A percentile compares a stretch with the other conserved stretches of the same genome.
These are phyloP conservation scores for Myotis davidii DNA, from an alignment of 2,113 vertebrate genomes.

Conservation along the genomic window DNA sequence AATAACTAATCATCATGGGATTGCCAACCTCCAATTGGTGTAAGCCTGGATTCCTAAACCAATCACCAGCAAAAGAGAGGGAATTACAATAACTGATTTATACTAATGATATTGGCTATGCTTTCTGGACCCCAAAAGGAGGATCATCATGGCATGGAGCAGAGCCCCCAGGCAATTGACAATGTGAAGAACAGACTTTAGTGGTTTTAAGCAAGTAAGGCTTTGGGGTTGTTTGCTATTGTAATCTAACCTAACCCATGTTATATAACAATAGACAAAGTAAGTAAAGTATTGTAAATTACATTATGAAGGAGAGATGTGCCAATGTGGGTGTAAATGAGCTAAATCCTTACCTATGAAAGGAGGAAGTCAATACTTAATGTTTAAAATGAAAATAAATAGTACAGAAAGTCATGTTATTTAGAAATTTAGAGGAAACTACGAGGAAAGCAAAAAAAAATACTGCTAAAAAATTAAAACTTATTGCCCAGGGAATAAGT, in stretches of 20 bases:
- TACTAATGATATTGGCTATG: background rate
- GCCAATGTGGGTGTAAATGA: background rate
- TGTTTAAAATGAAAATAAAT: conserved; percentile 49
- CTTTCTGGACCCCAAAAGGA: background rate
- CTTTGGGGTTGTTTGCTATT: background rate
- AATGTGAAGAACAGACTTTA: background rate
- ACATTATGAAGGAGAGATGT: background rate
- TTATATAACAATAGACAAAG: conserved; percentile 9
- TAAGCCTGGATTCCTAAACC: background rate
- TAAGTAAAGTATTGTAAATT: background rate
- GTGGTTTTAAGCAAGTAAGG: background rate
- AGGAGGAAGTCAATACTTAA: background rate
- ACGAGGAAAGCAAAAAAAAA: conserved; percentile 8
- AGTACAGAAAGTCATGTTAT: background rate
- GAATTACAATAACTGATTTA: background rate
- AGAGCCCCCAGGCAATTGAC: background rate
- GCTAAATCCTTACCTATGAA: background rate
- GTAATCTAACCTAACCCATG: background rate
- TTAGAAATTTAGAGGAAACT: conserved; percentile 24
- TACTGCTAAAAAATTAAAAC: background rate
- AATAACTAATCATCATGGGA: background rate
- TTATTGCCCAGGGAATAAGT: background rate
- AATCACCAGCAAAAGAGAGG: background rate
- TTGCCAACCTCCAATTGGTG: background rate
- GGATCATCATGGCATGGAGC: background rate